Conservation (phyloP, 2,888 invertebrate species). For the Cecidostiba fungosa region DNA sequence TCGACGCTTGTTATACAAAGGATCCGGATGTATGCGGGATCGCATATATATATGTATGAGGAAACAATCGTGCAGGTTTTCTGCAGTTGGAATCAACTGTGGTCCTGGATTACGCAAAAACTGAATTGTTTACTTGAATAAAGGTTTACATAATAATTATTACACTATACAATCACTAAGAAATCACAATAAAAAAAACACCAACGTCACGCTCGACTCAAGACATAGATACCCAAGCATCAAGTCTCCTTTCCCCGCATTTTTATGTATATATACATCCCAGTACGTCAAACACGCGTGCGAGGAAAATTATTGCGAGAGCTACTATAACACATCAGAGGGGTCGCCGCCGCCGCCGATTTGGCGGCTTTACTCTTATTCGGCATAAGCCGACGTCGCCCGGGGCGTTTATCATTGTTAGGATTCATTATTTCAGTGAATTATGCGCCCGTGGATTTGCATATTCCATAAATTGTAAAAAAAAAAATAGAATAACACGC, state of each 20-base stretch:
- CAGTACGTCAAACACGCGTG: neutral
- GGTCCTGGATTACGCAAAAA: too few relatives aligned
- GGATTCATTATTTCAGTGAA: neutral
- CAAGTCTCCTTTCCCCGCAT: neutral
- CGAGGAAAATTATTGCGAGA: neutral
- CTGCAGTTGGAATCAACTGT: neutral
- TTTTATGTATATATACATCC: neutral
- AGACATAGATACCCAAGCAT: too few relatives aligned
- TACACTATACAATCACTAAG: neutral
- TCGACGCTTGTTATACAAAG: neutral
- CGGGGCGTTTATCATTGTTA: conserved; percentile 11
- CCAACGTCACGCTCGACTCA: neutral
- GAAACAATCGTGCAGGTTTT: neutral
- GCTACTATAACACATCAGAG: too few relatives aligned
- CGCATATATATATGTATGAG: neutral
- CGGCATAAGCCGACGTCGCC: neutral
- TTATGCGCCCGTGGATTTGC: neutral
- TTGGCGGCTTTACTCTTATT: neutral
- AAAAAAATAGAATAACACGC: neutral
- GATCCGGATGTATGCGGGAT: too few relatives aligned
- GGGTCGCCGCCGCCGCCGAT: neutral
- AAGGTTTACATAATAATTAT: too few relatives aligned
- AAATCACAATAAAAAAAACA: neutral
- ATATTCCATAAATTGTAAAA: neutral
- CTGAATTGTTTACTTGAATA: too few relatives aligned